Evolutionary conservation across 2,888 invertebrate genomes (phyloP), one percentile per base, ranked within the genome.

Genomic region (Xestia ashworthii): DNA sequence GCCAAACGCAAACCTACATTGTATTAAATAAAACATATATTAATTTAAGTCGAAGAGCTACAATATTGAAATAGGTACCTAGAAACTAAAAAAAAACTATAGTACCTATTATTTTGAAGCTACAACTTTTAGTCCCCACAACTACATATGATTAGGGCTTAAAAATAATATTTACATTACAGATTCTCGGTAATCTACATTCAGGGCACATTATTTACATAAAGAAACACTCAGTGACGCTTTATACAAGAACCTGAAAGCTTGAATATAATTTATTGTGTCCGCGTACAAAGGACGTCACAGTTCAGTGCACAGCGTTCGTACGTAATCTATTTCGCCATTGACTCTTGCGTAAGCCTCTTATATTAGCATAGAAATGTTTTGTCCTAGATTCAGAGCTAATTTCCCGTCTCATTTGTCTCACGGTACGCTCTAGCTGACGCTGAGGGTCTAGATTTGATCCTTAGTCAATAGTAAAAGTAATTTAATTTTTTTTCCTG

Each of bases 281-380:
- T 74, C 66, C 74, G 64, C 71, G 71, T 71, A 65, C 74, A 66
- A 70, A 85, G 53, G 53, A 70, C 5, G 19, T 55, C 2, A 32
- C 44, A 48, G 74, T 46, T 66, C 74, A 74, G 50, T 50, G 85
- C 82, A 64, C 76, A 68, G 16, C 9, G 60, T 68, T 70, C 14
- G 70, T 72, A 81, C 58, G 70, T 74, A 84, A 76, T 83, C 69
- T 80, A 80, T 83, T 80, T 60, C 44, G 60, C 65, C 53, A 76
- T 71, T 76, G 79, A 79, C 48, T 82, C 32, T 86, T 70, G 62
- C 48, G 74, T 50, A 72, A 78, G 68, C 25, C 62, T 75, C 65
- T 70, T 76, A 78, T 62, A 86, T 88, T 87, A 78, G 72, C 88
- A 87, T 87, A 82, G 9, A 82, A 86, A 87, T 88, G 80, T 64